Conservation (phyloP, 2,113 vertebrate species). For the Ictalurus furcatus region DNA sequence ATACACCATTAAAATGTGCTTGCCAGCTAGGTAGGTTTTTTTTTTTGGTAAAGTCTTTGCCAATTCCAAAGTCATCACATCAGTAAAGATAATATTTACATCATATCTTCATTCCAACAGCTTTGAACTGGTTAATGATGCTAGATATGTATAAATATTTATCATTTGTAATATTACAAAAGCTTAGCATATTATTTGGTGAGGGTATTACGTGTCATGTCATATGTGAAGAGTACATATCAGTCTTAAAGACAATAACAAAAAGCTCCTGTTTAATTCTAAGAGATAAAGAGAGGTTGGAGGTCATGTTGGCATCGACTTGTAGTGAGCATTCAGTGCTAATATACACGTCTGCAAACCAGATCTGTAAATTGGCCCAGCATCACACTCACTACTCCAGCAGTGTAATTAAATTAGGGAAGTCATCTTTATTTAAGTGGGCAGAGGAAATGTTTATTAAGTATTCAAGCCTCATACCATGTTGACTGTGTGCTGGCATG, state of each 20-base stretch:
- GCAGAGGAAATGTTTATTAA: slow-evolving; percentile 48
- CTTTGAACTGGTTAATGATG: neutral
- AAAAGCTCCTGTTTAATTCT: neutral
- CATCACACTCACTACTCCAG: slow-evolving; percentile 11
- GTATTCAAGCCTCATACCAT: slow-evolving; percentile 42
- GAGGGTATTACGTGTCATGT: neutral
- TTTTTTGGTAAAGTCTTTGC: neutral
- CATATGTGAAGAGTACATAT: neutral
- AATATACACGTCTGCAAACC: slow-evolving; percentile 20
- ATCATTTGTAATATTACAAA: neutral
- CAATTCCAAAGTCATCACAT: neutral
- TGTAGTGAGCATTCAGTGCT: neutral
- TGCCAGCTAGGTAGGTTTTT: neutral
- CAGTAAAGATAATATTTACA: neutral
- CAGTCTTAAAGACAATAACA: neutral
- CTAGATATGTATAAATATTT: neutral
- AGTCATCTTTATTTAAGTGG: slow-evolving; percentile 43
- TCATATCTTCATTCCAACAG: neutral
- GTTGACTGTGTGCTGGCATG: slow-evolving; percentile 28
- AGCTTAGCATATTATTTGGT: neutral
- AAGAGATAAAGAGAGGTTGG: slow-evolving; percentile 17
- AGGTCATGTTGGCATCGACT: slow-evolving; percentile 5
- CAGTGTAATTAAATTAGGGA: slow-evolving; percentile 47
- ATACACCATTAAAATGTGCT: neutral
- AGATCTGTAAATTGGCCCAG: neutral